These are phyloP conservation scores for Pygoscelis adeliae DNA, from an alignment of 2,113 vertebrate genomes.

Conservation along the genomic window DNA sequence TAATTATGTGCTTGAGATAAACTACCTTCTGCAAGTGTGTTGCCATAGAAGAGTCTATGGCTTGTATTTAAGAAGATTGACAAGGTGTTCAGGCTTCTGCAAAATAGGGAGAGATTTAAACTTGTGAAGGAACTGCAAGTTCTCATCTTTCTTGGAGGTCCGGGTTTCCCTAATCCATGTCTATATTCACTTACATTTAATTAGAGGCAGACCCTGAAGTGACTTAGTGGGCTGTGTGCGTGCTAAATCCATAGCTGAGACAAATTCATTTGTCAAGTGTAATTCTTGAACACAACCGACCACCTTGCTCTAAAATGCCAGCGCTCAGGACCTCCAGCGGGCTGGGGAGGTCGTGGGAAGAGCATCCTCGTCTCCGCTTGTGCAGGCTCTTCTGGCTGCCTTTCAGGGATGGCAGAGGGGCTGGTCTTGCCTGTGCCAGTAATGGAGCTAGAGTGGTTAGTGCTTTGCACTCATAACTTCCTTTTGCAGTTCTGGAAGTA, in stretches of 20 bases:
- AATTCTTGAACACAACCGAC: not conserved
- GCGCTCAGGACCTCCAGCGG: not conserved
- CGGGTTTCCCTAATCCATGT: not conserved
- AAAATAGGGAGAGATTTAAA: not conserved
- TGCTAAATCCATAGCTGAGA: not conserved
- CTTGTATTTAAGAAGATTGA: not conserved
- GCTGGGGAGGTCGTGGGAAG: not conserved
- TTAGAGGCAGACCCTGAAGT: not conserved
- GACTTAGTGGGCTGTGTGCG: not conserved
- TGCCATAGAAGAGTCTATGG: not conserved
- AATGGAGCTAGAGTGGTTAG: not conserved
- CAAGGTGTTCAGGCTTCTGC: not conserved
- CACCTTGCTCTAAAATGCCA: rapidly evolving
- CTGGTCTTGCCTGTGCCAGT: not conserved
- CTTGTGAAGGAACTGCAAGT: not conserved
- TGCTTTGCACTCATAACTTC: not conserved
- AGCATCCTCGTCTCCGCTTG: rapidly evolving
- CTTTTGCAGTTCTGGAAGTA: not conserved
- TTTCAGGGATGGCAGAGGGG: too few species aligned
- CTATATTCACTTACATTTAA: not conserved
- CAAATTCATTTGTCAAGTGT: not conserved
- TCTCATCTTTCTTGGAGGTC: not conserved
- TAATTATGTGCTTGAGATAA: not conserved
- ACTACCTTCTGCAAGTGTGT: not conserved
- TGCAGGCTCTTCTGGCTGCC: not conserved